Base-by-base conservation (phyloP, 2,797 vertebrate species). In the Leptatherina wallacei region DNA sequence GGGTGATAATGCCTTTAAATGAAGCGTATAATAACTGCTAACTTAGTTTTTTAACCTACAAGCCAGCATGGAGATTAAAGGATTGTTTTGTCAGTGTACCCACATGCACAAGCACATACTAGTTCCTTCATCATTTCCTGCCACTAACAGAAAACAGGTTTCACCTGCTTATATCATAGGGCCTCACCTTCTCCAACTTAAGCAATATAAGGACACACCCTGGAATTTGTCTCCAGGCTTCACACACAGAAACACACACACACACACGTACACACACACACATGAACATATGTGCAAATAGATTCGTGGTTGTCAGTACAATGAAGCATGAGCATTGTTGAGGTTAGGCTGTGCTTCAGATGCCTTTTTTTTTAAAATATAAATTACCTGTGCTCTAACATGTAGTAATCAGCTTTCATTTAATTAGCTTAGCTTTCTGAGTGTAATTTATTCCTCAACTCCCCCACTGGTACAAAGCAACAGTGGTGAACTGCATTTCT, bases 141-240 rank as follows among this genome's bases (percentile, higher is more conserved):
- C 58, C 82, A 84, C 76, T 66, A 84, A 88, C 80, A 52, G 68
- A 86, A 89, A 92, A 90, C 91, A 76, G 80, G 91, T 92, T 92
- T 88, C 89, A 88, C 89, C 87, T 92, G 90, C 78, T 87, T 76
- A 93, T 86, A 85, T 90, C 90, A 86, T 63, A 35, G 66, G 65
- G 69, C 87, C 85, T 85, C 73, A 69, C 85, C 84, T 84, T 82
- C 40, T 83, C 64, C 75, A 71, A 69, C 80, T 84, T 86, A 22
- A 80, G 79, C 85, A 90, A 89, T 54, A 20, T 33, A 47, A 57
- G 10, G 66, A 64, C 84, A 85, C 89, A 84, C 90, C 89, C 65
- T 57, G 42, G n/a, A 75, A 69, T 73, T 52, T 44, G 56, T 73
- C 75, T 84, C 73, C 69, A 71, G 63, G 82, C 73, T 57, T 35